Percentiles rank a stretch among this genome's conserved stretches.
phyloP scores from a whole-genome alignment of 2,888 invertebrate genomes.

The Leucoptera coffeella region DNA sequence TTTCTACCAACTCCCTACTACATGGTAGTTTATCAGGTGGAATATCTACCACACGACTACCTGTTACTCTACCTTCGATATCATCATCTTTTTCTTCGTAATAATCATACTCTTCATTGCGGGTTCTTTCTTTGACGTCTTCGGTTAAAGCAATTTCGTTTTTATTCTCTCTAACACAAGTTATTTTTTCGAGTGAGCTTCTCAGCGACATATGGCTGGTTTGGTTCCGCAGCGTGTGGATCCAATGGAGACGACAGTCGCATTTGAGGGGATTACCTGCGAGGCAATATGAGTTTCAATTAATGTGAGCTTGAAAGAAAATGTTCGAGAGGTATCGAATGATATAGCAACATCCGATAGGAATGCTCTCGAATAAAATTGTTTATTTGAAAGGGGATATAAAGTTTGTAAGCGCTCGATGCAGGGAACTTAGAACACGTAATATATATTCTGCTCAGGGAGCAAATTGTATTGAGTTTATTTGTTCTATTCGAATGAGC shows the following conservation, averaged over 20 bases:
- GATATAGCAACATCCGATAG: no score
- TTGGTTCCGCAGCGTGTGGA: slow-evolving; percentile 67
- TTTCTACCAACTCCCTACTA: slow-evolving; percentile 37
- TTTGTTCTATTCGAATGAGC: no score
- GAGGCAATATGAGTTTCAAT: slow-evolving; percentile 12
- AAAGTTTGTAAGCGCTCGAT: no score
- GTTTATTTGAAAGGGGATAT: no score
- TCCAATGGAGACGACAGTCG: slow-evolving; percentile 78
- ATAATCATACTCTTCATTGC: slow-evolving; percentile 29
- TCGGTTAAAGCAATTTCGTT: slow-evolving; percentile 21
- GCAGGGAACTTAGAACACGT: no score
- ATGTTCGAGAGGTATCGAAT: no score
- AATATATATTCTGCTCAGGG: no score
- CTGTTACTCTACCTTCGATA: no score
- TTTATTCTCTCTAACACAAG: slow-evolving; percentile 56
- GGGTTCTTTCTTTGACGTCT: slow-evolving; percentile 10
- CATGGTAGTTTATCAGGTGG: slow-evolving; percentile 37
- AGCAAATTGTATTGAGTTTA: no score
- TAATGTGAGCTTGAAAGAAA: no score
- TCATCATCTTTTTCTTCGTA: slow-evolving; percentile 16
- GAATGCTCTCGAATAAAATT: no score
- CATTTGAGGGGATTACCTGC: slow-evolving; percentile 79
- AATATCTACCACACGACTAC: slow-evolving; percentile 31
- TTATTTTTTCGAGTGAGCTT: slow-evolving; percentile 64
- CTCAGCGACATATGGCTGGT: slow-evolving; percentile 63